A percentile compares a stretch with the other conserved stretches of the same genome.
Evolutionary conservation across 2,888 invertebrate species (phyloP).

Genomic region (Bedellia somnulentella): DNA sequence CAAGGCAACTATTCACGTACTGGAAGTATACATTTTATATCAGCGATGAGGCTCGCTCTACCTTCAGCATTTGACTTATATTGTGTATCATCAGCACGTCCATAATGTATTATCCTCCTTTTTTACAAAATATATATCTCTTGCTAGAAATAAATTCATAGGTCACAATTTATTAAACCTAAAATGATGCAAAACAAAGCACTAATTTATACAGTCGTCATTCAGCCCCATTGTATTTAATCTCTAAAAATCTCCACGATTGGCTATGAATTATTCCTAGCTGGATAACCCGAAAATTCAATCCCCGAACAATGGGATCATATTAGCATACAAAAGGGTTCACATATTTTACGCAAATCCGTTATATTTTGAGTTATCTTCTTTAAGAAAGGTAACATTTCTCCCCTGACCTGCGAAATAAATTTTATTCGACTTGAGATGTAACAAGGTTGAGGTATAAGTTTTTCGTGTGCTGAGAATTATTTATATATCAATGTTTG

Average conservation of each 20-base stretch:
- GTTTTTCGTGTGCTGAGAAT: conserved; percentile 15
- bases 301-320: conserved; percentile 57
- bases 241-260: conserved; percentile 32
- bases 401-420: conserved; percentile 38
- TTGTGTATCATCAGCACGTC: no score
- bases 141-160: no score
- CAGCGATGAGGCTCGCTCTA: no score
- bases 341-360: conserved; percentile 59
- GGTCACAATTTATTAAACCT: no score
- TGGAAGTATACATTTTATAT: no score
- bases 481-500: neutral
- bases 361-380: conserved; percentile 55
- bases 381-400: conserved; percentile 42
- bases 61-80: no score
- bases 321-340: conserved; percentile 61
- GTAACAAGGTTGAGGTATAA: conserved; percentile 11
- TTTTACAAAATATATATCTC: no score
- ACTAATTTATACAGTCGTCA: no score
- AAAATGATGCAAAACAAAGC: no score
- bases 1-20: no score
- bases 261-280: conserved; percentile 53
- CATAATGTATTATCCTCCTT: no score
- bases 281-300: conserved; percentile 54
- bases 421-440: conserved; percentile 23
- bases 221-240: no score